Conservation (phyloP, 2,113 vertebrate species). For the Mustelus asterias region DNA sequence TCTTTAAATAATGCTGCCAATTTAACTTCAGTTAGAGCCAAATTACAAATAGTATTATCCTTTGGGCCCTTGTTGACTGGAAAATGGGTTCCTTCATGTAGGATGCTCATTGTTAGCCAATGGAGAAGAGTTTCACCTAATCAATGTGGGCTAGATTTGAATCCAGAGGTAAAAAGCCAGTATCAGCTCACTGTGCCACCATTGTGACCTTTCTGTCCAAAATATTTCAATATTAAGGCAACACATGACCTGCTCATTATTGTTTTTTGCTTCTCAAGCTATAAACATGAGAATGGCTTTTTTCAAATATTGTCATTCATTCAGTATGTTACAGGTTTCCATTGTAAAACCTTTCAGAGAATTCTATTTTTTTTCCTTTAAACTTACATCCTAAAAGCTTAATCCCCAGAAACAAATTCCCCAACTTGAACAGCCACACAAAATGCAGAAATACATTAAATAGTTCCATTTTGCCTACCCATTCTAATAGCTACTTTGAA, state of each 20-base stretch:
- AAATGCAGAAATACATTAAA: conserved; percentile 24
- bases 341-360: conserved; percentile 5
- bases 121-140: background rate
- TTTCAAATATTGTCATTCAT: conserved; percentile 1
- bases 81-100: background rate
- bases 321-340: background rate
- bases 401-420: conserved; percentile 8
- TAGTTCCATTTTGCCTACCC: conserved; percentile 26
- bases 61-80: background rate
- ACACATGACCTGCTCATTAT: background rate
- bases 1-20: background rate
- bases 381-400: background rate
- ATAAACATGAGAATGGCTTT: conserved; percentile 1
- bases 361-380: background rate
- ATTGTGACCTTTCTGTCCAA: background rate
- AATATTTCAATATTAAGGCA: conserved; percentile 26
- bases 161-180: background rate
- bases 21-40: background rate
- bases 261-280: background rate
- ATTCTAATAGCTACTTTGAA: conserved; percentile 29
- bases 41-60: background rate
- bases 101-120: background rate
- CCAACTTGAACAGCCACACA: conserved; percentile 30
- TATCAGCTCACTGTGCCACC: background rate
- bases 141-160: background rate